A percentile compares a stretch with the other conserved stretches of the same genome.
These are phyloP conservation scores for Rhagonycha lutea DNA, from an alignment of 2,888 invertebrate genomes.

Conservation along the genomic window DNA sequence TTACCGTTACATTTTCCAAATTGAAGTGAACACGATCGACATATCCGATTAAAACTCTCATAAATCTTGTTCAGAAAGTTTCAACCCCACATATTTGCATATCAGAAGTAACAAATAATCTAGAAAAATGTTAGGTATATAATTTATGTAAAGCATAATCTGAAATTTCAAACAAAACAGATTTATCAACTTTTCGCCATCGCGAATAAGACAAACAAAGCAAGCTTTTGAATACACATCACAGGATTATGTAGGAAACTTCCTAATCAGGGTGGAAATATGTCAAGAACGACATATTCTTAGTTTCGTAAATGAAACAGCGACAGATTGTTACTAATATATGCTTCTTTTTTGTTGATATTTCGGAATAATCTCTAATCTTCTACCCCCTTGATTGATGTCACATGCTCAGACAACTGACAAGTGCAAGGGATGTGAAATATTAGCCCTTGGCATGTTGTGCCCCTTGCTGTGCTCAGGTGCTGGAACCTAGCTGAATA, in stretches of 20 bases:
- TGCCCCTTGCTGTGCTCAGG: conserved; percentile 37
- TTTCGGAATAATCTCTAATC: conserved; percentile 42
- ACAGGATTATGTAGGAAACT: conserved; percentile 10
- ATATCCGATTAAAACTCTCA: conserved; percentile 11
- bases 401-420: conserved; percentile 40
- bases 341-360: conserved; percentile 27
- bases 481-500: conserved; percentile 33
- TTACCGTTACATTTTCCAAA: not conserved
- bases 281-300: conserved; percentile 7
- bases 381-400: conserved; percentile 43
- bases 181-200: conserved; percentile 9
- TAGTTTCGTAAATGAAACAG: not conserved
- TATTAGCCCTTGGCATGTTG: conserved; percentile 37
- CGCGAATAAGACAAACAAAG: conserved; percentile 18
- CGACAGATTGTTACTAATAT: conserved; percentile 4
- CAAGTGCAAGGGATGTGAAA: conserved; percentile 41
- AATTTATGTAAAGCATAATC: conserved; percentile 23
- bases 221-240: conserved; percentile 9
- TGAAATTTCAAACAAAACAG: conserved; percentile 7
- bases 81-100: conserved; percentile 18
- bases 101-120: conserved; percentile 18
- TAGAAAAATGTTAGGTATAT: conserved; percentile 10
- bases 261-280: conserved; percentile 9
- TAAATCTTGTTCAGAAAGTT: conserved; percentile 12
- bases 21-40: conserved; percentile 11